Base-by-base conservation (phyloP, 2,797 vertebrate species). In the Dicrostonyx torquatus region DNA sequence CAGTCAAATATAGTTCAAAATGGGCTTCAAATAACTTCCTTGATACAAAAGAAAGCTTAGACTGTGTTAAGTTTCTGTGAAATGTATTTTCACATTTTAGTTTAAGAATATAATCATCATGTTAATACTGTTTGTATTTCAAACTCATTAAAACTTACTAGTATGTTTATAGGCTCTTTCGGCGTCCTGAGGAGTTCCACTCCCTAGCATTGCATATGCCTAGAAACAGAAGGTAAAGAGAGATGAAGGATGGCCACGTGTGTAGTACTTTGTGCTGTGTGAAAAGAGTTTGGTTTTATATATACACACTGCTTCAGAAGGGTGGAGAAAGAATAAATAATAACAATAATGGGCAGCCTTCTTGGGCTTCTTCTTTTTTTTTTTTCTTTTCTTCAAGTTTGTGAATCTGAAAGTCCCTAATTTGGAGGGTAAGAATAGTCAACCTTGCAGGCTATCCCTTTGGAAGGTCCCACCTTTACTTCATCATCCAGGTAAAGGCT, bases 31-130 rank as follows among this genome's bases (percentile, higher is more conserved):
- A 37, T 78, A 70, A 37, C 50, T 88, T 58, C 12, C 34, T 92
- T 94, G 34, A 10, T 92, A 72, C 12, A 37, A 90, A 89, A 89
- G 80, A 89, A 95, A 87, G 40, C 24, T 86, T 90, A 93, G n/a
- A 78, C 95, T 92, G 79, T 68, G 17, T 24, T 48, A 93, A 87
- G 34, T 70, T 84, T 82, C 18, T 86, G 11, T 93, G 64, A 50
- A 82, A 31, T 45, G 85, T 82, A 70, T 83, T 86, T 93, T 84
- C 17, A 75, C 24, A 20, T 68, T 89, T 31, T 50, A 66, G 60
- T 70, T 87, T 78, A 87, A 94, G 29, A 45, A 84, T 58, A 72
- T 58, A 89, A 66, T 50, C 76, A 40, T 68, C 10, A 45, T 68
- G 10, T 55, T 94, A 62, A 43, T 90, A 70, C n/a, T 95, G 34